Percentiles rank a stretch among this genome's conserved stretches.
These are phyloP conservation scores for Epizoanthus stellaris DNA, from an alignment of 92 coral and sea anemone species.

Conservation along the genomic window DNA sequence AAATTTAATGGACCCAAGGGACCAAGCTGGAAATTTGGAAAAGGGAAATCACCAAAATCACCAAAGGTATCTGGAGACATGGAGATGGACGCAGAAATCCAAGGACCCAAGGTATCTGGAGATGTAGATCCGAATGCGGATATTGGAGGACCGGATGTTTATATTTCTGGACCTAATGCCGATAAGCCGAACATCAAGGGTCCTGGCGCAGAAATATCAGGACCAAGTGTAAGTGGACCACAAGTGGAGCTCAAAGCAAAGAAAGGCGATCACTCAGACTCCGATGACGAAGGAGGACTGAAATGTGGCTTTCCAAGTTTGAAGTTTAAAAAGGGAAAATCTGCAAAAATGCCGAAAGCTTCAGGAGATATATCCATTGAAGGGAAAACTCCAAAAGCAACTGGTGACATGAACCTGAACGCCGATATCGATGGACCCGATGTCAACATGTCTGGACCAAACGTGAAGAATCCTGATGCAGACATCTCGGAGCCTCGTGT, in stretches of 20 bases:
- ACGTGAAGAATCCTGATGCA: not conserved
- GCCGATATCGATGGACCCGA: not conserved
- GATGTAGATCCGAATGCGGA: not conserved
- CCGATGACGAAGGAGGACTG: too few relatives aligned
- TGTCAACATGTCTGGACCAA: not conserved
- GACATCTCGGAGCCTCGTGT: not conserved
- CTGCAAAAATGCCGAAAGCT: too few relatives aligned
- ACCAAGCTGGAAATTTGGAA: conserved; percentile 5
- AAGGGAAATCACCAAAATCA: conserved; percentile 5
- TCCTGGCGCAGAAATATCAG: too few relatives aligned
- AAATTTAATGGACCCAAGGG: not conserved
- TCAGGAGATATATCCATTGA: too few relatives aligned
- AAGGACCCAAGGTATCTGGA: not conserved
- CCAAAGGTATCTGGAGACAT: not conserved
- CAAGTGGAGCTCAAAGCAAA: too few relatives aligned
- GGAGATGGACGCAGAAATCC: not conserved
- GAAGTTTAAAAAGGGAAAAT: too few relatives aligned
- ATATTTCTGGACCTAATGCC: not conserved
- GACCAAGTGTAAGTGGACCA: too few relatives aligned
- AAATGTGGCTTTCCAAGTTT: too few relatives aligned
- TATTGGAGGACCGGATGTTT: not conserved
- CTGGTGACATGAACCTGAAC: too few relatives aligned
- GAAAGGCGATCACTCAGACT: too few relatives aligned
- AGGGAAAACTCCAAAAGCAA: too few relatives aligned
- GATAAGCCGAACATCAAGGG: too few relatives aligned